Base-by-base conservation (phyloP, 2,797 vertebrate species). In the Acanthis flammea region DNA sequence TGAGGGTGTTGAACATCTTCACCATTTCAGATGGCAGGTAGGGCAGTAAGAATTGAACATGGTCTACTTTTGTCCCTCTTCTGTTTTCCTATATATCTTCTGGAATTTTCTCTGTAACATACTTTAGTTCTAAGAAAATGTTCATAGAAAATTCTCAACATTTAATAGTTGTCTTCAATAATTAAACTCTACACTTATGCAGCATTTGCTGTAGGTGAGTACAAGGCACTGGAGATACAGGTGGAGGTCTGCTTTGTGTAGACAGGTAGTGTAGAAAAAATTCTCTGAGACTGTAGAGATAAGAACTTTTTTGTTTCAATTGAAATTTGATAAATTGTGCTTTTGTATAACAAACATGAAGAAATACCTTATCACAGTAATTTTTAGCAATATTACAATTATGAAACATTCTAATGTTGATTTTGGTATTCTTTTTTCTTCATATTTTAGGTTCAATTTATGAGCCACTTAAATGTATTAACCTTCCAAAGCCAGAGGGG, bases 381-480 rank as follows among this genome's bases (percentile, higher is more conserved):
- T 62, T 71, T 58, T 78, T 74, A 80, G 14, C 28, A 74, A 7
- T 71, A 41, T 25, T 71, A 41, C 27, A 85, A 21, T 47, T 80
- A 60, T 25, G 12, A 50, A 84, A 41, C 17, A 73, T 82, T 87
- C 61, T 41, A 12, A 50, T 80, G 8, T 90, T 86, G 11, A 62
- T 50, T 90, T 88, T 85, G 6, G 11, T 55, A 45, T 41, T 57
- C 10, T 88, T 42, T 75, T 62, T 63, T 93, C 89, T 95, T 78
- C 33, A 93, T 89, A 94, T 97, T 95, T 92, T 95, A 99, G 99
- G 98, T 55, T 99, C 99, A 84, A 99, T 99, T 93, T 99, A 99
- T 98, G 99, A 99, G 97, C 99, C 99, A 42, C 98, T 99, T 76
- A 99, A 99, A 97, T 98, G 99, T 92, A 98, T 98, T 92, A 96